Base-by-base conservation (phyloP, 1,140 invertebrate species). In the Pollicipes pollicipes region DNA sequence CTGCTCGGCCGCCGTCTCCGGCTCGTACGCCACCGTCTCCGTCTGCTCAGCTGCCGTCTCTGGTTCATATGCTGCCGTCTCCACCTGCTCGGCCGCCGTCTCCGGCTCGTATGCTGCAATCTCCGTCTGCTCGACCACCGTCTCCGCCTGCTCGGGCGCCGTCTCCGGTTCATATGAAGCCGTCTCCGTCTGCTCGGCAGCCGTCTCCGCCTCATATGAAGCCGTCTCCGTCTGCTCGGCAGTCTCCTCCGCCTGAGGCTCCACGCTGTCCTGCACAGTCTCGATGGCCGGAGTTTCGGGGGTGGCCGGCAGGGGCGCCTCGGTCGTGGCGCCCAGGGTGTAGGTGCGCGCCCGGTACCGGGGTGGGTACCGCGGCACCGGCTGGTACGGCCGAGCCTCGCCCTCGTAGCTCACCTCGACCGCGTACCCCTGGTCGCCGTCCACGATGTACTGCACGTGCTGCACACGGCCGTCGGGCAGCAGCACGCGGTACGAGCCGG, bases 391-490 rank as follows among this genome's bases (percentile, higher is more conserved):
- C 64, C 29, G 31, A 35, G 66, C 72, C 0, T 70, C 69, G 13
- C 72, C 72, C 66, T 74, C 74, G 69, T 74, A 74, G 27, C 70
- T 73, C 16, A 75, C 72, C 28, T 76, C 72, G 30, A 73, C 73
- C 73, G 82, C 79, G 68, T 72, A 75, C 30, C 74, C 74, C 6
- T 69, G 27, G 26, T 68, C 37, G 66, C 71, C 70, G 73, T 73
- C 72, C 26, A 74, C 74, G 30, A 72, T 73, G 74, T 76, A 76
- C 4, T 71, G 69, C 17, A 76, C 75, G 64, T 70, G 66, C 68
- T 77, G 76, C 24, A 72, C 66, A 27, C 76, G 74, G 66, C 76
- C 76, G 58, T 77, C 76, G 35, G 76, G 76, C 28, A 77, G 72
- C 27, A 70, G 69, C 24, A 77, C 76, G 67, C 73, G 72, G 72